Conservation (phyloP, 2,888 invertebrate genomes). For the Tryphoninae sp. region DNA sequence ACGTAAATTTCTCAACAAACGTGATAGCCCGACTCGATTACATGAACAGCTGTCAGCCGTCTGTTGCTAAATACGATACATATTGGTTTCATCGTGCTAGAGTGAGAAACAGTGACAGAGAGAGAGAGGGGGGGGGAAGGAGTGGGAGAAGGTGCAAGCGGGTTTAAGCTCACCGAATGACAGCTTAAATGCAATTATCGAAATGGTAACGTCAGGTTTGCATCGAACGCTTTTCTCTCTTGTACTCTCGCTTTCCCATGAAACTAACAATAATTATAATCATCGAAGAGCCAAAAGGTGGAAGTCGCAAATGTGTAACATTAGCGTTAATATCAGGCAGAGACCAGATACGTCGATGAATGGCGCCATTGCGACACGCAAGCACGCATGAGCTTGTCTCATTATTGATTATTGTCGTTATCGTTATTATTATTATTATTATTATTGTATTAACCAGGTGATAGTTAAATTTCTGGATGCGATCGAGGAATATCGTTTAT, state of each 20-base stretch:
- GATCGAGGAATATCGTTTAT: no score
- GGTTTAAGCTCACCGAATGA: slow-evolving; percentile 48
- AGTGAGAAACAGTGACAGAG: slow-evolving; percentile 25
- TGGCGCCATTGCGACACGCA: not conserved
- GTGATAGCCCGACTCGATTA: slow-evolving; percentile 55
- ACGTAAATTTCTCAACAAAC: slow-evolving; percentile 50
- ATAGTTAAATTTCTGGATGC: no score
- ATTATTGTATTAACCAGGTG: not conserved
- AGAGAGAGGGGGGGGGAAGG: slow-evolving; percentile 17
- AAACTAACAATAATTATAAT: slow-evolving; percentile 53
- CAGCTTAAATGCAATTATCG: slow-evolving; percentile 61
- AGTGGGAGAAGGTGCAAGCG: slow-evolving; percentile 59
- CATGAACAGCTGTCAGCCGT: slow-evolving; percentile 35
- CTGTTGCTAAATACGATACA: slow-evolving; percentile 43
- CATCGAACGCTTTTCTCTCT: slow-evolving; percentile 15
- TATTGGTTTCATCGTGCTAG: slow-evolving; percentile 14
- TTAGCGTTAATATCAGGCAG: slow-evolving; percentile 6
- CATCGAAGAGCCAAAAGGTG: not conserved
- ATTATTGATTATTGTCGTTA: slow-evolving; percentile 10
- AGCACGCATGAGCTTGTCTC: not conserved
- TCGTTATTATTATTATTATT: slow-evolving; percentile 26
- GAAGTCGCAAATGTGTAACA: slow-evolving; percentile 10
- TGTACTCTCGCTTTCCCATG: slow-evolving; percentile 26
- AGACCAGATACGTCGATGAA: slow-evolving; percentile 8
- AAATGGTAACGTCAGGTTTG: slow-evolving; percentile 13